phyloP scores from a whole-genome alignment of 1,140 invertebrate genomes.

The Wasmannia auropunctata region DNA sequence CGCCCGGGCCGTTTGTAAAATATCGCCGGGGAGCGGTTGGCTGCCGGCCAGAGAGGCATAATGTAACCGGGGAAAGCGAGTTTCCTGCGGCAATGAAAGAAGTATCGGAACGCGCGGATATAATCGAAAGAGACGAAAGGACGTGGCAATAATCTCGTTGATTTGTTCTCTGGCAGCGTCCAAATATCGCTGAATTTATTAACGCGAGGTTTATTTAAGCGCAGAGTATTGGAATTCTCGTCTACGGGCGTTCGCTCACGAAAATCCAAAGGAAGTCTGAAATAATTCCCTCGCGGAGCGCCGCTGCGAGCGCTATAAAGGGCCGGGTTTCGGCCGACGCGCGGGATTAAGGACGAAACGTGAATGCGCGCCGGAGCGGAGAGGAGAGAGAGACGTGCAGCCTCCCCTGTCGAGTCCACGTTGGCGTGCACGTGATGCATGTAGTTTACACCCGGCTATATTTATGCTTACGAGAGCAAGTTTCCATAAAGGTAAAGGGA shows the following conservation, averaged over 20 bases:
- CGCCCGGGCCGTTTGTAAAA: slow-evolving; percentile 33
- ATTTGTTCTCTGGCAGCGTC: not conserved
- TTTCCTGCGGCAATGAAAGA: not conserved
- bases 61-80: not conserved
- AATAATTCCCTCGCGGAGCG: not conserved
- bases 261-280: not conserved
- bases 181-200: not conserved
- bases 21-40: not conserved
- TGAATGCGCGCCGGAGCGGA: not conserved
- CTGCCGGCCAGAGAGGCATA: slow-evolving; percentile 18
- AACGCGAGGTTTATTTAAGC: not conserved
- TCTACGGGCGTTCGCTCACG: not conserved
- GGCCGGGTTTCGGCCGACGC: not conserved
- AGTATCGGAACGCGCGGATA: slow-evolving; percentile 1
- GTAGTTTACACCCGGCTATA: not conserved
- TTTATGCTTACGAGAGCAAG: slow-evolving; percentile 38
- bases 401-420: not conserved
- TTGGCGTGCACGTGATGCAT: not conserved
- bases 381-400: not conserved
- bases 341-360: slow-evolving; percentile 36
- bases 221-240: not conserved
- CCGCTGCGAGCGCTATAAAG: not conserved
- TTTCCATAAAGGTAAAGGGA: slow-evolving; percentile 23
- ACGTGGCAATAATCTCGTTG: not conserved
- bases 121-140: not conserved